Percentiles rank a stretch among this genome's conserved stretches.
Evolutionary conservation across 1,140 invertebrate genomes (phyloP).

Genomic region (Ephestia elutella): DNA sequence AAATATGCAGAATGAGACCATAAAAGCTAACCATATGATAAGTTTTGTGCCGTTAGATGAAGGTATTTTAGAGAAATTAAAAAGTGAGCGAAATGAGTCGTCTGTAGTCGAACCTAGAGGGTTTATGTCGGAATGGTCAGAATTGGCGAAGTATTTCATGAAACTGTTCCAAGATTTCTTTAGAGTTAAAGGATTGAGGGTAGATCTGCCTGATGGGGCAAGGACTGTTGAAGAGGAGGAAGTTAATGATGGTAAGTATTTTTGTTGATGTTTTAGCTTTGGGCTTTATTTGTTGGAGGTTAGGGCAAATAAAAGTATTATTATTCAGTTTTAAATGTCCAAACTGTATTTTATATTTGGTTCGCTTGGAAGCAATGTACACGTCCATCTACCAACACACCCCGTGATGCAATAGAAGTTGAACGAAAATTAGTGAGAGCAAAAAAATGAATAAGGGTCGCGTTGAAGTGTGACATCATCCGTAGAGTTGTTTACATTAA

Average conservation of each 20-base stretch:
- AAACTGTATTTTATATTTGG: too few species aligned
- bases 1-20: conserved; percentile 47
- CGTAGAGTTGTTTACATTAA: too few species aligned
- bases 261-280: not conserved
- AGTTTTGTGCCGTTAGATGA: conserved; percentile 57
- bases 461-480: too few species aligned
- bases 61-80: conserved; percentile 38
- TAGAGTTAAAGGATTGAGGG: conserved; percentile 51
- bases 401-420: too few species aligned
- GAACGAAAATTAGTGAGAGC: too few species aligned
- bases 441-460: too few species aligned
- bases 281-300: too few species aligned
- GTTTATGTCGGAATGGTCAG: conserved; percentile 60
- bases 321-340: too few species aligned
- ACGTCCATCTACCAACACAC: too few species aligned
- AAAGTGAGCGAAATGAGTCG: conserved; percentile 35
- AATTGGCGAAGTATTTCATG: conserved; percentile 59
- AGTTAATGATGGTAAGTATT: conserved; percentile 41
- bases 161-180: conserved; percentile 57
- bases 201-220: conserved; percentile 55
- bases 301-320: too few species aligned
- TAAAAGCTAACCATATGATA: conserved; percentile 49
- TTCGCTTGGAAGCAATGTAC: too few species aligned
- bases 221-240: conserved; percentile 58
- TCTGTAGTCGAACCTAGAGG: conserved; percentile 38